Evolutionary conservation across 1,140 invertebrate species (phyloP).

Genomic region (Popillia japonica): DNA sequence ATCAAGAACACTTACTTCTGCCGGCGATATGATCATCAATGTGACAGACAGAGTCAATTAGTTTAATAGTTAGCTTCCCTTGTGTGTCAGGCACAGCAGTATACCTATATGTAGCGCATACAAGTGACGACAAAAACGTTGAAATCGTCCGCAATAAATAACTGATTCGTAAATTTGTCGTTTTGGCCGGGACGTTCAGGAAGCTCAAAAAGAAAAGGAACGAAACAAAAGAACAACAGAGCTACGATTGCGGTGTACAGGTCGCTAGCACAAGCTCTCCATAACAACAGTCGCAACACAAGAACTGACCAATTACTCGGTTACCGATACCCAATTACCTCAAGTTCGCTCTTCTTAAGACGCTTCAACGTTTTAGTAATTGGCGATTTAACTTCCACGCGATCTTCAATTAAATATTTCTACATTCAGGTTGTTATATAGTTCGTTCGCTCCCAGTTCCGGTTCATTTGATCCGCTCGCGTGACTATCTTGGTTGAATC

Average conservation of each 20-base stretch:
- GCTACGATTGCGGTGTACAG: background rate
- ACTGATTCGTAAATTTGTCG: slow-evolving; percentile 31
- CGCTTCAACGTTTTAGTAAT: background rate
- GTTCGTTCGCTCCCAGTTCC: background rate
- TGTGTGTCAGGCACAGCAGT: slow-evolving; percentile 5
- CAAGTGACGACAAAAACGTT: slow-evolving; percentile 26
- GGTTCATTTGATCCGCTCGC: background rate
- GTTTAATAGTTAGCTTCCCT: slow-evolving; percentile 20
- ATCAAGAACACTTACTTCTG: slow-evolving; percentile 22
- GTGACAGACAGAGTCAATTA: slow-evolving; percentile 31
- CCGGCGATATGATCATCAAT: slow-evolving; percentile 23
- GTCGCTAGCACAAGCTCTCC: background rate
- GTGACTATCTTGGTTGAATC: background rate
- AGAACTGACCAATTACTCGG: slow-evolving; percentile 18
- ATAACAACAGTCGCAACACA: background rate
- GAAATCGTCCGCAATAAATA: slow-evolving; percentile 22
- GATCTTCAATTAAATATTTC: background rate
- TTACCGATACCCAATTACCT: slow-evolving; percentile 24
- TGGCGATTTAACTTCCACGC: slow-evolving; percentile 17
- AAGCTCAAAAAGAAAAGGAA: background rate
- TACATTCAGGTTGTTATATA: background rate
- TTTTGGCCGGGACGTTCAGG: background rate
- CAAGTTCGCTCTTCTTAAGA: background rate
- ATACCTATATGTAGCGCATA: background rate
- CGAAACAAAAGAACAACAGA: background rate